Evolutionary conservation across 2,113 vertebrate species (phyloP).

Genomic region (Phyllostomus discolor): DNA sequence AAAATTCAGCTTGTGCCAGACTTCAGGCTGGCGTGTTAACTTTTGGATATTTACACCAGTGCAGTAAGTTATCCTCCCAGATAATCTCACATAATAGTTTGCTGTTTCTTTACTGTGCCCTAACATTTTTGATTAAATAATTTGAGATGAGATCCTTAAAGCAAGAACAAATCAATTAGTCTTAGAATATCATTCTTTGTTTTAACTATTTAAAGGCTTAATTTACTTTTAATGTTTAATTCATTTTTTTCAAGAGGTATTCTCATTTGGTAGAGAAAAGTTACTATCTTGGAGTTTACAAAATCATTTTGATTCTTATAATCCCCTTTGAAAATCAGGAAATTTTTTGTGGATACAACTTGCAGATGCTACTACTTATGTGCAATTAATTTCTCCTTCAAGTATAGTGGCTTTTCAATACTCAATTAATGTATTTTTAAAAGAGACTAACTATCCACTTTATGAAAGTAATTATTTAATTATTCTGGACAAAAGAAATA

Average conservation of each 20-base stretch:
- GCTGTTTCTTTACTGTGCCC: not conserved
- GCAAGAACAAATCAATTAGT: not conserved
- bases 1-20: not conserved
- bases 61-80: not conserved
- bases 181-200: not conserved
- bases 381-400: not conserved
- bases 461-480: not conserved
- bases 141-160: not conserved
- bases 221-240: not conserved
- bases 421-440: not conserved
- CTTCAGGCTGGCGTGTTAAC: not conserved
- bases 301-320: not conserved
- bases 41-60: not conserved
- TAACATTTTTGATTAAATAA: not conserved
- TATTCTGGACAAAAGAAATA: not conserved
- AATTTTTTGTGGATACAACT: not conserved
- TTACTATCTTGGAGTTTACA: not conserved
- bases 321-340: not conserved
- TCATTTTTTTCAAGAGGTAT: not conserved
- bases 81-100: not conserved
- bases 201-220: not conserved
- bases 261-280: not conserved
- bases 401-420: not conserved
- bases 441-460: not conserved
- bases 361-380: not conserved